Conservation (phyloP, 2,797 vertebrate genomes). For the Anabacerthia variegaticeps region DNA sequence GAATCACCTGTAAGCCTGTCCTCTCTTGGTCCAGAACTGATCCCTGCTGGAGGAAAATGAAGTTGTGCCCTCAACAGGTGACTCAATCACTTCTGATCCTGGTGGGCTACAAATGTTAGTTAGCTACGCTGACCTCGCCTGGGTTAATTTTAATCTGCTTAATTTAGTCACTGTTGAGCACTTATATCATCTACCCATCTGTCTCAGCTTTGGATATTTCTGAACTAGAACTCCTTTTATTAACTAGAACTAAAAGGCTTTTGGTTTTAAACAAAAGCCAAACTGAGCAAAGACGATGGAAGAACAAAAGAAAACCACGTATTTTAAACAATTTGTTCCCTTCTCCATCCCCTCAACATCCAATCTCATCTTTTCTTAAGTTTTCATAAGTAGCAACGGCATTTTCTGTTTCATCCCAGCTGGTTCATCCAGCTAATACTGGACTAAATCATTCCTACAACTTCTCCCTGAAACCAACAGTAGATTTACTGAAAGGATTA, state of each 20-base stretch:
- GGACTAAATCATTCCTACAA: not conserved
- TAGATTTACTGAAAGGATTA: not conserved
- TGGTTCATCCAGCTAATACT: not conserved
- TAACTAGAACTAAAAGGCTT: not conserved
- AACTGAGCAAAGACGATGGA: not conserved
- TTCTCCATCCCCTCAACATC: not conserved
- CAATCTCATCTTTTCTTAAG: not conserved
- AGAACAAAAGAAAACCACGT: not conserved
- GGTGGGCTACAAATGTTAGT: not conserved
- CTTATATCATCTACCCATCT: not conserved
- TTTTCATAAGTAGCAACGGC: not conserved
- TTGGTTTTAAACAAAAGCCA: not conserved
- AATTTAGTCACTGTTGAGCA: not conserved
- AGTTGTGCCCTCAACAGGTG: not conserved
- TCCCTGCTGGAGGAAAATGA: not conserved
- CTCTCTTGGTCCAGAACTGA: not conserved
- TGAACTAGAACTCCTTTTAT: not conserved
- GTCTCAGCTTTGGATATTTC: not conserved
- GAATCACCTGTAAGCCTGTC: not conserved
- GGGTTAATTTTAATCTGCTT: constrained; percentile 14
- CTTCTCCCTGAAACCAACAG: not conserved
- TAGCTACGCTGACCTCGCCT: not conserved
- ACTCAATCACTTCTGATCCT: not conserved
- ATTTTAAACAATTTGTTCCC: not conserved
- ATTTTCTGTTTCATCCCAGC: not conserved